Conservation (phyloP, 2,888 invertebrate genomes). For the Drosophila robusta region DNA sequence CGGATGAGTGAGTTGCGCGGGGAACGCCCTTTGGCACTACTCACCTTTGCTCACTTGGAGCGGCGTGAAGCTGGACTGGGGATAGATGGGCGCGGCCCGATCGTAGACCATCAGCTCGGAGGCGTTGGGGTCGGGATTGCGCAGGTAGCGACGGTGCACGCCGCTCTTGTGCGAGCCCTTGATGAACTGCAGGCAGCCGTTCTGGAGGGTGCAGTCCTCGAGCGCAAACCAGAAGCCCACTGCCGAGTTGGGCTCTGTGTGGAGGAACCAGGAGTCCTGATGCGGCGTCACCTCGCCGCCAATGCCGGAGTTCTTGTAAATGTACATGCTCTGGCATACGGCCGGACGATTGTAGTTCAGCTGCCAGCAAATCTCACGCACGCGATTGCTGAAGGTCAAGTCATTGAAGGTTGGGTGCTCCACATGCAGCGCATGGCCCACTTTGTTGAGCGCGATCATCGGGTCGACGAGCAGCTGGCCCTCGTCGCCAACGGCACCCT, state of each 20-base stretch:
- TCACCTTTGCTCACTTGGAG: constrained; percentile 94
- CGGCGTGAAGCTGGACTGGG: constrained; percentile 90
- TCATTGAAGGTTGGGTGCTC: constrained; percentile 89
- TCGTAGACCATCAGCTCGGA: constrained; percentile 89
- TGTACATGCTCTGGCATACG: constrained; percentile 98
- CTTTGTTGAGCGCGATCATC: constrained; percentile 90
- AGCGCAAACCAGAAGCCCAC: constrained; percentile 98
- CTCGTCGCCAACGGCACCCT: constrained; percentile 90
- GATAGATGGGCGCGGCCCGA: constrained; percentile 89
- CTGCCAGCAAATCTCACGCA: constrained; percentile 91
- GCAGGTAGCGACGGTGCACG: constrained; percentile 88
- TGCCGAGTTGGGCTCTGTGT: constrained; percentile 92
- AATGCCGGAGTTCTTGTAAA: constrained; percentile 96
- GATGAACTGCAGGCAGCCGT: constrained; percentile 97
- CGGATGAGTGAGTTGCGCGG: neutral
- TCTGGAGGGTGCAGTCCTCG: constrained; percentile 95
- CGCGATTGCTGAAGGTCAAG: constrained; percentile 93
- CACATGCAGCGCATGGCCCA: constrained; percentile 88
- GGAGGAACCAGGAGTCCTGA: constrained; percentile 95
- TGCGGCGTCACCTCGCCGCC: constrained; percentile 94
- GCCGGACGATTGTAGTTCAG: constrained; percentile 92
- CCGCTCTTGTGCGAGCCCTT: constrained; percentile 96
- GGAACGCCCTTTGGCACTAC: neutral
- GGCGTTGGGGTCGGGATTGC: constrained; percentile 89
- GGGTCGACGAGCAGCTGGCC: constrained; percentile 91